Percentiles rank a stretch among this genome's conserved stretches.
phyloP scores from a whole-genome alignment of 2,113 vertebrate genomes.

The Odocoileus virginianus region DNA sequence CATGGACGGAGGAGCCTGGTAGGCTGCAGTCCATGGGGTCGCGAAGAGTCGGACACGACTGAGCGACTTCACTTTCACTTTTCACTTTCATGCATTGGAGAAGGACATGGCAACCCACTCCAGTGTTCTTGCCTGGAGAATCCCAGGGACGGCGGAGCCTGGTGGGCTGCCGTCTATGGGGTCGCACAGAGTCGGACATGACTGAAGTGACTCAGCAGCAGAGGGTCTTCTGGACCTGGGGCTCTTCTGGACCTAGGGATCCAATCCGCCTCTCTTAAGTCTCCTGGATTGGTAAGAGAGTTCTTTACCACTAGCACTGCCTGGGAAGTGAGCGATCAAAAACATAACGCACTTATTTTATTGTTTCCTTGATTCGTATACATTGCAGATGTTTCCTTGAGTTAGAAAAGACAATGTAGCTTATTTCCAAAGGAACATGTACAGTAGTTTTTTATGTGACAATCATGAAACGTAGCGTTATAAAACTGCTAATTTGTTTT shows the following conservation, averaged over 20 bases:
- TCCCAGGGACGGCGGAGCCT: too few species aligned
- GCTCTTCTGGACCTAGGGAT: background rate
- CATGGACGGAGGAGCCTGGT: too few species aligned
- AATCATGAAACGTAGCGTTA: background rate
- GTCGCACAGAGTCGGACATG: too few species aligned
- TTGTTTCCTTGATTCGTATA: background rate
- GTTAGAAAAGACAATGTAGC: background rate
- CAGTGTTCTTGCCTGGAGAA: too few species aligned
- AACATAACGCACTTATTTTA: background rate
- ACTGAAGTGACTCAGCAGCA: too few species aligned
- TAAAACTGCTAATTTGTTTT: background rate
- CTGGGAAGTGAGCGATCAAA: background rate
- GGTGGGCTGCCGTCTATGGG: too few species aligned
- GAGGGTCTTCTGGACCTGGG: too few species aligned
- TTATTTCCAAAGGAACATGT: background rate
- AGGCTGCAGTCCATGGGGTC: too few species aligned
- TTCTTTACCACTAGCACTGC: background rate
- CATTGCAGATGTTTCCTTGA: background rate
- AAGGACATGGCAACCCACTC: too few species aligned
- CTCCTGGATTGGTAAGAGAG: background rate
- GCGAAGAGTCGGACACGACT: rapidly evolving
- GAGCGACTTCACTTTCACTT: too few species aligned
- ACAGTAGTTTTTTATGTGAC: background rate
- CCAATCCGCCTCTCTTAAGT: background rate
- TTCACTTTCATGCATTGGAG: too few species aligned